Base-by-base conservation (phyloP, 2,797 vertebrate species). In the Hybognathus amarus region DNA sequence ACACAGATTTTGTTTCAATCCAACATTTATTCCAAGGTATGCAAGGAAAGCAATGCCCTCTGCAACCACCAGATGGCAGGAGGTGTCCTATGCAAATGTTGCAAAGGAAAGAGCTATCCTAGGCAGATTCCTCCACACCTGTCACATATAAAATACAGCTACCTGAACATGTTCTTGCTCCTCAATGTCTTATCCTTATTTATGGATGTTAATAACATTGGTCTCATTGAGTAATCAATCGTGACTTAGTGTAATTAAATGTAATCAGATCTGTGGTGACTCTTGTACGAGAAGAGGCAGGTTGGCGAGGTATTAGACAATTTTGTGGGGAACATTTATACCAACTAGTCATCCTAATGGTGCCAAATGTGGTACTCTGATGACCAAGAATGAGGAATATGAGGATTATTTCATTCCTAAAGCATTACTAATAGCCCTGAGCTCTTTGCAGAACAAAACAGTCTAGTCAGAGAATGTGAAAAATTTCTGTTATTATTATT, bases 31-130 rank as follows among this genome's bases (percentile, higher is more conserved):
- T 70, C 52, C 20, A 64, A 70, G 27, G 36, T 70, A 42, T 24
- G 63, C 63, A 59, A 15, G 22, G 4, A 22, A n/a, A 52, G 13
- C 78, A 80, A 24, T 64, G 22, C 63, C 20, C 18, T 12, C 20
- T 1, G 22, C 33, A 6, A 6, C 78, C 89, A 85, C 85, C 69
- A 90, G 89, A 84, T 90, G 87, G 78, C 88, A 85, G 85, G 80
- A 77, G 50, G 47, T 20, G 56, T 59, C 54, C 80, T 87, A 36
- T 79, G 6, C 45, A 82, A 40, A 77, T n/a, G 18, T 56, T 50
- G 12, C 45, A 67, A 22, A 50, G 61, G 27, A 22, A 50, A 63
- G 27, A 38, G 4, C 67, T n/a, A 30, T 20, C 59, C 4, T 45
- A 17, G 36, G 36, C 20, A 30, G 42, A 17, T 22, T 45, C 15